Evolutionary conservation across 2,888 invertebrate species (phyloP).

Genomic region (Elysia crispata): DNA sequence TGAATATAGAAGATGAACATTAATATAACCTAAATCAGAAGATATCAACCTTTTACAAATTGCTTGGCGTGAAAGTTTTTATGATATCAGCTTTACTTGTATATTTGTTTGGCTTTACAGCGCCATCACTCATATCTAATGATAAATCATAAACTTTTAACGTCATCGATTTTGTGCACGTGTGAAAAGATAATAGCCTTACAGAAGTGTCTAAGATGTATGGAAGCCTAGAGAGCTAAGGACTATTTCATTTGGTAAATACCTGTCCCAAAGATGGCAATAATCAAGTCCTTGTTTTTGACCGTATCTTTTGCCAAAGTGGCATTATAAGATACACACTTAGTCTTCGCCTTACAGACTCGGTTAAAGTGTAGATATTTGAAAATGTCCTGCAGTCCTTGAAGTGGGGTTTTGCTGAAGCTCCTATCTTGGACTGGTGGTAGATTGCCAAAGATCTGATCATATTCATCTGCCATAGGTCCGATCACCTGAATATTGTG

Average conservation of each 20-base stretch:
- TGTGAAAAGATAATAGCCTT: too few species aligned
- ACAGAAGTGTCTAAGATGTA: too few species aligned
- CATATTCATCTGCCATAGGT: slow-evolving; percentile 70
- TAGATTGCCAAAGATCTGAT: slow-evolving; percentile 70
- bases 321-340: slow-evolving; percentile 62
- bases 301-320: slow-evolving; percentile 60
- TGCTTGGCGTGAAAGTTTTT: too few species aligned
- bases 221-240: too few species aligned
- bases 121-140: too few species aligned
- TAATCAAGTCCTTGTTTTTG: slow-evolving; percentile 60
- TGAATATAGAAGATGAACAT: too few species aligned
- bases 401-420: slow-evolving; percentile 64
- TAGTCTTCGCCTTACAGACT: slow-evolving; percentile 59
- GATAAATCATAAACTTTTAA: too few species aligned
- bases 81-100: too few species aligned
- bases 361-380: neutral
- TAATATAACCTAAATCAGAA: too few species aligned
- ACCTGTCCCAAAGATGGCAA: slow-evolving; percentile 73
- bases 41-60: too few species aligned
- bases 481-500: slow-evolving; percentile 62
- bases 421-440: slow-evolving; percentile 59
- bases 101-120: too few species aligned
- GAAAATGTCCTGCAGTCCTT: slow-evolving; percentile 59
- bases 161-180: too few species aligned
- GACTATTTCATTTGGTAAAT: neutral